Evolutionary conservation across 2,888 invertebrate genomes (phyloP).

Genomic region (Leucophora obtusa): DNA sequence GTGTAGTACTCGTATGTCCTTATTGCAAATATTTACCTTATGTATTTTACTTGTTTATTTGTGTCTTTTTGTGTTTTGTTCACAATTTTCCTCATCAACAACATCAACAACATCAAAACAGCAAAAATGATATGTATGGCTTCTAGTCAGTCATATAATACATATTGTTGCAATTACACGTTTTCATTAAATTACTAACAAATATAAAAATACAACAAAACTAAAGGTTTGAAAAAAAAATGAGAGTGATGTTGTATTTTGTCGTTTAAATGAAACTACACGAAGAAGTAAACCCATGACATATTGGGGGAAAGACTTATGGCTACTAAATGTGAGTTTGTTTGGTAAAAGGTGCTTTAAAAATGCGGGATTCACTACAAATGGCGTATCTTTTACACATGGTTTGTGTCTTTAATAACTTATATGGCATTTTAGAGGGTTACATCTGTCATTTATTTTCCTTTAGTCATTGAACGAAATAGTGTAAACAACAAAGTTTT

Average conservation of each 20-base stretch:
- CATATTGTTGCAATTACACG: conserved; percentile 58
- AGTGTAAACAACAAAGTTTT: no score
- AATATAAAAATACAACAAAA: conserved; percentile 11
- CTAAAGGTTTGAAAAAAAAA: not conserved
- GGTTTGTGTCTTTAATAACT: no score
- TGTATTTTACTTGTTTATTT: conserved; percentile 11
- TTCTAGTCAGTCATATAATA: conserved; percentile 23
- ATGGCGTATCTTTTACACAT: no score
- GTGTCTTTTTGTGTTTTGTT: not conserved
- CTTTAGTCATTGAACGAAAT: no score
- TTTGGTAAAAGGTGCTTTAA: no score
- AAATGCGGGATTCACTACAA: no score
- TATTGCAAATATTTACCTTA: conserved; percentile 34
- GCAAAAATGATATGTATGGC: conserved; percentile 6
- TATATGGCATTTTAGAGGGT: no score
- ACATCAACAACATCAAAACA: conserved; percentile 31
- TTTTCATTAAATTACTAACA: conserved; percentile 53
- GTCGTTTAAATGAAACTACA: no score
- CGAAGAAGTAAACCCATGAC: no score
- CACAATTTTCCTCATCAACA: conserved; percentile 11
- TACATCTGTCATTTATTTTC: no score
- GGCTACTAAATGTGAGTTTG: no score
- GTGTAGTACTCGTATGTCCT: conserved; percentile 1
- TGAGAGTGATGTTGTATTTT: not conserved
- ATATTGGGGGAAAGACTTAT: no score